phyloP scores from a whole-genome alignment of 2,888 invertebrate genomes.

The Neoaliturus tenellus region DNA sequence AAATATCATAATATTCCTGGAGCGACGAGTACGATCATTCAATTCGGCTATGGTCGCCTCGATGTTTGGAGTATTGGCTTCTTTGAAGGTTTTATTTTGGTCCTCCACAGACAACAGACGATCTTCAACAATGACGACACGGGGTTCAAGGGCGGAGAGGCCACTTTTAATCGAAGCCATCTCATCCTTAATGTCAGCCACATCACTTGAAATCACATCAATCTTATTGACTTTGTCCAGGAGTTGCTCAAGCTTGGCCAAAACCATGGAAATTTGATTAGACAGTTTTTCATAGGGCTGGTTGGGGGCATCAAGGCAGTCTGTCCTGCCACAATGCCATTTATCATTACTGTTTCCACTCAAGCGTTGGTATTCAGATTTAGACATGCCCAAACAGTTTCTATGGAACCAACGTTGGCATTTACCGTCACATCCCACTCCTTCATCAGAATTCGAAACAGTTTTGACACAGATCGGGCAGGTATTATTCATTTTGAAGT shows the following conservation, averaged over 20 bases:
- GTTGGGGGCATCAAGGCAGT: background rate
- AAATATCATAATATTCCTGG: background rate
- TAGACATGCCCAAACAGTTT: background rate
- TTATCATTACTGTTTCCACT: background rate
- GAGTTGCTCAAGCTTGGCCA: background rate
- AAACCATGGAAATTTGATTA: background rate
- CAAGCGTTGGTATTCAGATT: background rate
- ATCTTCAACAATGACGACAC: background rate
- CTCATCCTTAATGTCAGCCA: background rate
- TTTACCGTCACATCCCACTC: background rate
- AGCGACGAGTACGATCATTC: background rate
- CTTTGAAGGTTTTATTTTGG: background rate
- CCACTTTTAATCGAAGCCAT: background rate
- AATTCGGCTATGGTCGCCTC: background rate
- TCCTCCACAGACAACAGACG: background rate
- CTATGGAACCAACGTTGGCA: constrained; percentile 13
- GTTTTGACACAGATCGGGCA: background rate
- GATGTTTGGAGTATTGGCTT: background rate
- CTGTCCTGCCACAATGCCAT: background rate
- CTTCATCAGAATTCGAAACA: background rate
- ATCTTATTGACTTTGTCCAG: background rate
- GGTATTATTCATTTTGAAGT: background rate
- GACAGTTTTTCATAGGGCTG: background rate
- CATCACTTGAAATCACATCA: background rate
- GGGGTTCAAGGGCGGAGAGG: background rate